A percentile compares a stretch with the other conserved stretches of the same genome.
Evolutionary conservation across 1,140 invertebrate genomes (phyloP).

Genomic region (Oryctes rhinoceros): DNA sequence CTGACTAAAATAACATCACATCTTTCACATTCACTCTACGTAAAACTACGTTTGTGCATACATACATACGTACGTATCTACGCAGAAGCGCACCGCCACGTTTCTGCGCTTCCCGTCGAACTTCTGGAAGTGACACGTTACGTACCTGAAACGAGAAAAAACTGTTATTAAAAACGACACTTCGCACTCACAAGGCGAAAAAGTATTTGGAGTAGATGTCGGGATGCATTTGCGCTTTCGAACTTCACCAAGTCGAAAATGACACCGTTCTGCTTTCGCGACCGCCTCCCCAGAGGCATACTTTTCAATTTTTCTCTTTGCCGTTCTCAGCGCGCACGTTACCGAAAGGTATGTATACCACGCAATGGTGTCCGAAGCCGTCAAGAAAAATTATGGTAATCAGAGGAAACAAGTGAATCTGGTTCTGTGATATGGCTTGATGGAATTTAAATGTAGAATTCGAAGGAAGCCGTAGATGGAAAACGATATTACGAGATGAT

Average conservation of each 20-base stretch:
- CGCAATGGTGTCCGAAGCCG: not conserved
- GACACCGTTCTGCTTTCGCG: constrained; percentile 1
- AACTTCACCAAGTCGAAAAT: constrained; percentile 14
- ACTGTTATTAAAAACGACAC: constrained; percentile 23
- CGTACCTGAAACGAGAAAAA: constrained; percentile 35
- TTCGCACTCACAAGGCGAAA: not conserved
- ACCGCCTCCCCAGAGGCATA: not conserved
- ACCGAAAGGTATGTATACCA: constrained; percentile 20
- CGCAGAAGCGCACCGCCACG: too few relatives aligned
- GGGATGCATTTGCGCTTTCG: not conserved
- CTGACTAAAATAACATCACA: too few relatives aligned
- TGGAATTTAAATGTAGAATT: not conserved
- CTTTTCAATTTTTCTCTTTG: constrained; percentile 32
- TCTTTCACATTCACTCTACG: too few relatives aligned
- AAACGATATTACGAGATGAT: not conserved
- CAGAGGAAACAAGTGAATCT: not conserved
- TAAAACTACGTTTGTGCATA: not conserved
- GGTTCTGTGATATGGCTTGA: not conserved
- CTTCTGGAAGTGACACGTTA: not conserved
- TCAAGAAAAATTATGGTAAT: constrained; percentile 24
- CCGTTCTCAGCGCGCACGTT: not conserved
- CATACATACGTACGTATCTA: not conserved
- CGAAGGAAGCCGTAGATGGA: not conserved
- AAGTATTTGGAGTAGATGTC: constrained; percentile 21
- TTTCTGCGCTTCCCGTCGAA: too few relatives aligned